Conservation (phyloP, 2,797 vertebrate species). For the Cirrhinus molitorella region DNA sequence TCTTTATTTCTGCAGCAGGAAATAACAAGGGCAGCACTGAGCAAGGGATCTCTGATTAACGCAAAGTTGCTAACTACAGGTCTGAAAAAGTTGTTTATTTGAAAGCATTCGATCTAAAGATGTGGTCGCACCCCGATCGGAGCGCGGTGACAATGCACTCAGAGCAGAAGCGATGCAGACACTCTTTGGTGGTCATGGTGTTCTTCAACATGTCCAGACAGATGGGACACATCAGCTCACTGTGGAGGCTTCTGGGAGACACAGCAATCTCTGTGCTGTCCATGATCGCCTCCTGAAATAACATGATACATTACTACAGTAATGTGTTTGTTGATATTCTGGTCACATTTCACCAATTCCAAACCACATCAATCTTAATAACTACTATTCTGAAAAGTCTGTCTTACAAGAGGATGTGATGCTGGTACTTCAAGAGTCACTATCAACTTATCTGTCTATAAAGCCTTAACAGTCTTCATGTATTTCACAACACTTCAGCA, state of each 20-base stretch:
- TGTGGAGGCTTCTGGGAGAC: conserved; percentile 89
- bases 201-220: conserved; percentile 95
- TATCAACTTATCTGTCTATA: too few species aligned
- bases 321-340: too few species aligned
- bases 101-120: neutral
- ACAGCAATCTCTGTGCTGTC: conserved; percentile 90
- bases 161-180: conserved; percentile 91
- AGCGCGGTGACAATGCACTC: conserved; percentile 92
- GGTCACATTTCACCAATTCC: too few species aligned
- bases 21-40: neutral
- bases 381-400: too few species aligned
- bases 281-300: conserved; percentile 86
- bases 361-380: too few species aligned
- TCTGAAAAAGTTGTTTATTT: neutral
- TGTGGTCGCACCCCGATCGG: conserved; percentile 81
- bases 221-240: conserved; percentile 93
- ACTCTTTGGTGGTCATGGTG: conserved; percentile 95
- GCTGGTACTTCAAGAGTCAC: too few species aligned
- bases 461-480: too few species aligned
- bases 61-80: too few species aligned
- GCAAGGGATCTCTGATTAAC: neutral
- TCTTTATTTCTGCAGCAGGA: conserved; percentile 86
- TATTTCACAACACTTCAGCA: too few species aligned
- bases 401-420: too few species aligned
- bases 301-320: too few species aligned